These are phyloP conservation scores for Diachrysia chrysitis DNA, from an alignment of 2,888 invertebrate species.

Conservation along the genomic window DNA sequence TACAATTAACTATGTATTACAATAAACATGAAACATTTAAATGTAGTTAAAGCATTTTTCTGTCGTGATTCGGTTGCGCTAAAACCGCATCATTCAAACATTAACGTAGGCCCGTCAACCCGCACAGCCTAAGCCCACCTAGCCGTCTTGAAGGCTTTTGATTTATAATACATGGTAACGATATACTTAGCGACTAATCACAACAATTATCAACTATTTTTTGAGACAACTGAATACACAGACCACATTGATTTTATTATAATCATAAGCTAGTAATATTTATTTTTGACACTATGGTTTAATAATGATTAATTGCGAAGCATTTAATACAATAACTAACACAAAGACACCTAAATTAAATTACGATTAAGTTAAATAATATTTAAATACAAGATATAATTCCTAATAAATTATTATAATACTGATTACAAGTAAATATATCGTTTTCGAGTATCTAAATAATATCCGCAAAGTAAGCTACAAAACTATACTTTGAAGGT, in stretches of 20 bases:
- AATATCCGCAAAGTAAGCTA: conserved; percentile 29
- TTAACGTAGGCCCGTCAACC: conserved; percentile 20
- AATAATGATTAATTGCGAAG: conserved; percentile 14
- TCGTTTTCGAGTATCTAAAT: conserved; percentile 33
- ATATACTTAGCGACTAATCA: conserved; percentile 85
- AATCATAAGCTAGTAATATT: conserved; percentile 27
- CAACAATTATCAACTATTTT: conserved; percentile 74
- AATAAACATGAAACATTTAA: conserved; percentile 86
- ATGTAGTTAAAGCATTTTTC: conserved; percentile 87
- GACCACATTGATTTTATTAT: conserved; percentile 47
- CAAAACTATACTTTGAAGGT: conserved; percentile 35
- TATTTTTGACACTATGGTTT: conserved; percentile 27
- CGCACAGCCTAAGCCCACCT: conserved; percentile 73
- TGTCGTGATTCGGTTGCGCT: conserved; percentile 75
- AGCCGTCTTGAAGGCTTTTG: conserved; percentile 88
- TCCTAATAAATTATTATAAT: conserved; percentile 29
- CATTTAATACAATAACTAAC: conserved; percentile 11
- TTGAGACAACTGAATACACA: conserved; percentile 63
- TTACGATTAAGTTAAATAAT: conserved; percentile 7
- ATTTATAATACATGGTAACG: conserved; percentile 71
- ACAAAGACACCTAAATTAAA: conserved; percentile 23
- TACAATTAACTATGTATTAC: conserved; percentile 80
- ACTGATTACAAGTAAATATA: conserved; percentile 44
- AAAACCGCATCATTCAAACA: conserved; percentile 32
- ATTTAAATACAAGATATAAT: conserved; percentile 13